Conservation (phyloP, 2,113 vertebrate species). For the Gobio gobio region DNA sequence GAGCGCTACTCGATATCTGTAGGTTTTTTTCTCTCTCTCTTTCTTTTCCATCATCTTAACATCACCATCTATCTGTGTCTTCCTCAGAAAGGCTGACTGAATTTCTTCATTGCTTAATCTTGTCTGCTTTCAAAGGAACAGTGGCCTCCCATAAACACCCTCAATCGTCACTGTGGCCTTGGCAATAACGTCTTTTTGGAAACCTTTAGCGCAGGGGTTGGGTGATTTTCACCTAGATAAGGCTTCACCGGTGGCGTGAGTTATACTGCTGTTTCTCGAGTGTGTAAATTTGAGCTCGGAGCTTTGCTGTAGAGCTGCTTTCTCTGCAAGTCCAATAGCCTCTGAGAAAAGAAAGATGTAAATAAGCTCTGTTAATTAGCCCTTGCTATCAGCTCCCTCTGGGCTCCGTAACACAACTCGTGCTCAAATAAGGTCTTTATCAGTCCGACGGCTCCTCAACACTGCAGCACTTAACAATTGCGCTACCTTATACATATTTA, state of each 20-base stretch:
- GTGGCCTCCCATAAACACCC: neutral
- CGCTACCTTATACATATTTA: neutral
- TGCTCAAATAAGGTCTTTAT: constrained; percentile 32
- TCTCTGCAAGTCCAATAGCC: constrained; percentile 21
- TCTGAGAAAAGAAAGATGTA: constrained; percentile 28
- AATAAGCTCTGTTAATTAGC: constrained; percentile 49
- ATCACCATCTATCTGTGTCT: constrained; percentile 11
- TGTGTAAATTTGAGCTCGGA: neutral
- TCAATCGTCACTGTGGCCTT: neutral
- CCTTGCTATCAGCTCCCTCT: constrained; percentile 26
- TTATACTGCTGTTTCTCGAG: neutral
- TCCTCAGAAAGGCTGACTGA: neutral
- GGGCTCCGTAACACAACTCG: neutral
- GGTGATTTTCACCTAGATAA: constrained; percentile 34
- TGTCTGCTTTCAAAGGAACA: constrained; percentile 3
- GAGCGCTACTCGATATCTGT: constrained; percentile 36
- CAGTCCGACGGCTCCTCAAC: constrained; percentile 20
- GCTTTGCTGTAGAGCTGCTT: constrained; percentile 26
- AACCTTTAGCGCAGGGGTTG: neutral
- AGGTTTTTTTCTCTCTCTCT: neutral
- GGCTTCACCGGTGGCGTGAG: neutral
- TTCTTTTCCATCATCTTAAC: constrained; percentile 26
- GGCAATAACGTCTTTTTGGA: neutral
- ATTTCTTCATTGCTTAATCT: neutral
- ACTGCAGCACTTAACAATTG: constrained; percentile 15